These are phyloP conservation scores for Crepidodera aurea DNA, from an alignment of 2,888 invertebrate species.

Conservation along the genomic window DNA sequence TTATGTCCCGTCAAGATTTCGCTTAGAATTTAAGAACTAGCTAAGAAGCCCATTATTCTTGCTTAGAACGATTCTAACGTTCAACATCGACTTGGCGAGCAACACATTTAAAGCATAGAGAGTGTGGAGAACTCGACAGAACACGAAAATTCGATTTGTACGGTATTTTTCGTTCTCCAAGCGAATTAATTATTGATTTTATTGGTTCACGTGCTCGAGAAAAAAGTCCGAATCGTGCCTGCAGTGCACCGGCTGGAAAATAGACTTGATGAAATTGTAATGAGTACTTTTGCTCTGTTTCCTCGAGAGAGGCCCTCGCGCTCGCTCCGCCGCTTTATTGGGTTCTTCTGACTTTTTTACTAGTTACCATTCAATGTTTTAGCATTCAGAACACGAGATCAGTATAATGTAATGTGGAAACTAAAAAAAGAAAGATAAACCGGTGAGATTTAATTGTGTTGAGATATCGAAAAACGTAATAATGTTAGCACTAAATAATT, in stretches of 20 bases:
- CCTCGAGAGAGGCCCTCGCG: background rate
- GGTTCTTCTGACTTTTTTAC: constrained; percentile 7
- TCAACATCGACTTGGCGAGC: constrained; percentile 19
- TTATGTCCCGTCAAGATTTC: no score
- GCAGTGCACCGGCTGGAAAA: constrained; percentile 18
- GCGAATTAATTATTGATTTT: constrained; percentile 36
- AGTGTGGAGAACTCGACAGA: constrained; percentile 16
- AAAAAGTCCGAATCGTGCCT: constrained; percentile 11
- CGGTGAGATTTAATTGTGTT: background rate
- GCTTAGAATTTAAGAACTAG: no score
- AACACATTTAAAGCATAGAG: constrained; percentile 2
- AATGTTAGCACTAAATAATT: no score
- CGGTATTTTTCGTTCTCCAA: constrained; percentile 19
- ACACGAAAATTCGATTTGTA: constrained; percentile 33
- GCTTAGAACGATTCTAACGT: background rate
- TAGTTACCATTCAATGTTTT: background rate
- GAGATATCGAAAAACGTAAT: no score
- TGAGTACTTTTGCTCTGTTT: constrained; percentile 16
- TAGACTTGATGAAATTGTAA: constrained; percentile 24
- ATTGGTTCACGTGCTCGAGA: constrained; percentile 22
- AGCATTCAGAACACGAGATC: background rate
- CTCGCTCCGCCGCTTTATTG: background rate
- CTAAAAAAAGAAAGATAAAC: background rate
- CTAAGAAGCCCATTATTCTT: no score
- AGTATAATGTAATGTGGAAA: background rate